Evolutionary conservation across 2,888 invertebrate genomes (phyloP).

Genomic region (Tuberolachnus salignus): DNA sequence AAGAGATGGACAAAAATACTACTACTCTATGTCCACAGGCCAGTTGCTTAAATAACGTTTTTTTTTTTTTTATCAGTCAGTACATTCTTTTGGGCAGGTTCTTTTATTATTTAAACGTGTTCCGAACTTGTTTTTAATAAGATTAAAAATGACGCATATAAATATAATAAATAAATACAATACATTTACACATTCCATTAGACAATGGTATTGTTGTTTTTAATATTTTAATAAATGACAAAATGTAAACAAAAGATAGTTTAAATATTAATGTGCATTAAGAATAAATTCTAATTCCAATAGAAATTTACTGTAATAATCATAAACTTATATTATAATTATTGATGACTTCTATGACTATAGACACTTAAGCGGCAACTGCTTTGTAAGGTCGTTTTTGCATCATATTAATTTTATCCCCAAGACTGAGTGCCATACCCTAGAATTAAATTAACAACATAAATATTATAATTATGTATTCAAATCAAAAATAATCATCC

Average conservation of each 20-base stretch:
- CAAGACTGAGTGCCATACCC: slow-evolving; percentile 98
- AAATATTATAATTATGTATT: slow-evolving; percentile 1
- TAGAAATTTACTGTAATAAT: slow-evolving; percentile 30
- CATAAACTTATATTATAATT: slow-evolving; percentile 9
- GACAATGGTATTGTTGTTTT: slow-evolving; percentile 48
- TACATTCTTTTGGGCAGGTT: neutral
- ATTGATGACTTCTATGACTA: slow-evolving; percentile 11
- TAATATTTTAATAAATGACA: slow-evolving; percentile 39
- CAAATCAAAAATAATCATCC: neutral
- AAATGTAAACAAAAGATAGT: slow-evolving; percentile 31
- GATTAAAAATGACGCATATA: slow-evolving; percentile 17
- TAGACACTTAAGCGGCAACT: slow-evolving; percentile 32
- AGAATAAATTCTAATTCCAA: slow-evolving; percentile 7
- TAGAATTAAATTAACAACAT: slow-evolving; percentile 63
- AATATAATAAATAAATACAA: slow-evolving; percentile 28
- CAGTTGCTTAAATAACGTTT: slow-evolving; percentile 13
- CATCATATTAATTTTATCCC: slow-evolving; percentile 95
- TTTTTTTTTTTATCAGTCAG: slow-evolving; percentile 14
- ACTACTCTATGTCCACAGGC: neutral
- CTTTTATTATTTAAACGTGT: slow-evolving; percentile 30
- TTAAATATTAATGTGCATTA: slow-evolving; percentile 35
- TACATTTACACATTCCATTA: slow-evolving; percentile 21
- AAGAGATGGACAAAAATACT: slow-evolving; percentile 17
- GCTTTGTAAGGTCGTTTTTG: slow-evolving; percentile 68
- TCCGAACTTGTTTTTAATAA: neutral